These are phyloP conservation scores for Peucedramus taeniatus DNA, from an alignment of 2,113 vertebrate species.

Conservation along the genomic window DNA sequence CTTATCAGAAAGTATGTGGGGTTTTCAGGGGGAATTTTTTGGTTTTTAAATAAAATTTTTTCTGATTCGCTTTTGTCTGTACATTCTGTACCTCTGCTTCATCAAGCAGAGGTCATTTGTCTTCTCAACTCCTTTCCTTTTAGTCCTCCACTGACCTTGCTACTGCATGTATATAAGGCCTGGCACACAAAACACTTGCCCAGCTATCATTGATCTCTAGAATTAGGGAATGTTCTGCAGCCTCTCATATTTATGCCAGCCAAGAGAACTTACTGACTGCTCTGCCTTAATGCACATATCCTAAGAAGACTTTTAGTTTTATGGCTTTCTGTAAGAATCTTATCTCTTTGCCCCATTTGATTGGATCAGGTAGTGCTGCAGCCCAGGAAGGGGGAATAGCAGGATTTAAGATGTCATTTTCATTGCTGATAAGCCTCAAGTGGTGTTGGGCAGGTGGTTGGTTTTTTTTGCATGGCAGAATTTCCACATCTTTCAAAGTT, in stretches of 20 bases:
- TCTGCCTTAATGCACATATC: background rate
- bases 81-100: background rate
- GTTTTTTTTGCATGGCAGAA: background rate
- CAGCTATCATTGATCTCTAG: background rate
- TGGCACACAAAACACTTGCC: background rate
- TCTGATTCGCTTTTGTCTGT: background rate
- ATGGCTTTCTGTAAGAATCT: background rate
- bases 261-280: background rate
- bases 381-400: background rate
- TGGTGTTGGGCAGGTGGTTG: background rate
- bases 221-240: background rate
- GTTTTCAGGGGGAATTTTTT: background rate
- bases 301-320: background rate
- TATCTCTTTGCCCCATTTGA: background rate
- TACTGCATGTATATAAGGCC: background rate
- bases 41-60: slow-evolving; percentile 35
- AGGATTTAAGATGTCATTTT: background rate
- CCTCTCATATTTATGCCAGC: background rate
- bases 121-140: background rate
- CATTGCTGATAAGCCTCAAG: background rate
- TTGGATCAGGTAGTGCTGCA: background rate
- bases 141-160: background rate
- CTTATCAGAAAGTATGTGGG: background rate
- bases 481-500: background rate
- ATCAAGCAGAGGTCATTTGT: background rate